Evolutionary conservation across 2,797 vertebrate species (phyloP).

Genomic region (Myotis myotis): DNA sequence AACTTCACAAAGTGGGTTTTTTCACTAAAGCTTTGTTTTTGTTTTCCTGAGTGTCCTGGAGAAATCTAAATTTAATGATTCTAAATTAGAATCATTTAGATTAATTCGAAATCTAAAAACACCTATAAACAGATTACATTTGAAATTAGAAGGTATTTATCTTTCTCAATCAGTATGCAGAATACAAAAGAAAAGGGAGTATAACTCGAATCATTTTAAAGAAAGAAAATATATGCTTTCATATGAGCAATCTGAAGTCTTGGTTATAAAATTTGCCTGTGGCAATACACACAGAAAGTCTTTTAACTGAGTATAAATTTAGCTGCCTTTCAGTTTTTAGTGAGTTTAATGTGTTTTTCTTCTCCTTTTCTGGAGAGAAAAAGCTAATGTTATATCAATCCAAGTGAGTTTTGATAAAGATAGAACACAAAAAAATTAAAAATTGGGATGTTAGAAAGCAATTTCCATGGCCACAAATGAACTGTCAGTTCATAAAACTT

Average conservation of each 20-base stretch:
- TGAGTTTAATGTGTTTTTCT: neutral
- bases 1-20: neutral
- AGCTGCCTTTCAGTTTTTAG: slow-evolving; percentile 78
- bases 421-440: slow-evolving; percentile 74
- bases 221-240: neutral
- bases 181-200: neutral
- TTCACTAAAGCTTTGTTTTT: neutral
- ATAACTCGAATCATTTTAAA: slow-evolving; percentile 19
- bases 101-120: neutral
- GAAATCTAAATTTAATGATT: slow-evolving; percentile 39
- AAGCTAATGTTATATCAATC: slow-evolving; percentile 74
- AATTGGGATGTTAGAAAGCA: slow-evolving; percentile 71
- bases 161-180: neutral
- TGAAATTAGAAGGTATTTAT: neutral
- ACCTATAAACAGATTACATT: neutral
- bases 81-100: neutral
- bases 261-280: slow-evolving; percentile 70
- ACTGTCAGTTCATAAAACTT: slow-evolving; percentile 69
- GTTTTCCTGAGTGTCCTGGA: neutral
- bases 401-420: slow-evolving; percentile 67
- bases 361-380: slow-evolving; percentile 64
- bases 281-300: slow-evolving; percentile 61
- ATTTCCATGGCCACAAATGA: slow-evolving; percentile 71
- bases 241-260: slow-evolving; percentile 37
- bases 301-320: slow-evolving; percentile 80